Conservation (phyloP, 2,888 invertebrate genomes). For the Euzetes globulus region DNA sequence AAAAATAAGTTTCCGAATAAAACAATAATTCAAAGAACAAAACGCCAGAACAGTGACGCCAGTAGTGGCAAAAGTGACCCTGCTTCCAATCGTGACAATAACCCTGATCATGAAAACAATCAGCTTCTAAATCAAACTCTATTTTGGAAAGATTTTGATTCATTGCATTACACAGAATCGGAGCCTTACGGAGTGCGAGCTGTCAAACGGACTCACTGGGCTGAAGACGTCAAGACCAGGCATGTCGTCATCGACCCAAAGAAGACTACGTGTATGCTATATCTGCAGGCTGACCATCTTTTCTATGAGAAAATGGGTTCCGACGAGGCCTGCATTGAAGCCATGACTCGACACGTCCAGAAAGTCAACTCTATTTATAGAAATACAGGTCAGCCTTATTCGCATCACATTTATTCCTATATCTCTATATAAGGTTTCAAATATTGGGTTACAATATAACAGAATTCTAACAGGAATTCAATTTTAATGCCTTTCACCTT, state of each 20-base stretch:
- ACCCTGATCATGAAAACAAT: background rate
- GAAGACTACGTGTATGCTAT: constrained; percentile 84
- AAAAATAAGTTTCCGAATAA: no score
- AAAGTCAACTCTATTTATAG: constrained; percentile 63
- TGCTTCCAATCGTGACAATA: background rate
- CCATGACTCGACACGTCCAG: constrained; percentile 88
- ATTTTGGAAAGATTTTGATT: constrained; percentile 40
- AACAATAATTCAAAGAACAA: no score
- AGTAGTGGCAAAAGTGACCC: background rate
- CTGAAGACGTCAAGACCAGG: constrained; percentile 40
- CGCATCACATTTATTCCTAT: background rate
- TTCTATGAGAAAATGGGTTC: constrained; percentile 90
- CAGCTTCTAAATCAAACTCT: no score
- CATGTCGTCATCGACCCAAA: constrained; percentile 41
- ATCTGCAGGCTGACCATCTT: constrained; percentile 85
- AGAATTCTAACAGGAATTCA: no score
- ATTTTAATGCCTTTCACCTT: no score
- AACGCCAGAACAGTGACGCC: background rate
- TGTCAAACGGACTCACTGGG: constrained; percentile 42
- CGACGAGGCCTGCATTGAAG: constrained; percentile 88
- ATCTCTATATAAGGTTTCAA: background rate
- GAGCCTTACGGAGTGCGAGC: constrained; percentile 40
- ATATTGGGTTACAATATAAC: background rate
- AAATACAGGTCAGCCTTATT: constrained; percentile 45
- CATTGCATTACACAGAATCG: constrained; percentile 40